Conservation (phyloP, 2,797 vertebrate species). For the Synaphobranchus kaupii region DNA sequence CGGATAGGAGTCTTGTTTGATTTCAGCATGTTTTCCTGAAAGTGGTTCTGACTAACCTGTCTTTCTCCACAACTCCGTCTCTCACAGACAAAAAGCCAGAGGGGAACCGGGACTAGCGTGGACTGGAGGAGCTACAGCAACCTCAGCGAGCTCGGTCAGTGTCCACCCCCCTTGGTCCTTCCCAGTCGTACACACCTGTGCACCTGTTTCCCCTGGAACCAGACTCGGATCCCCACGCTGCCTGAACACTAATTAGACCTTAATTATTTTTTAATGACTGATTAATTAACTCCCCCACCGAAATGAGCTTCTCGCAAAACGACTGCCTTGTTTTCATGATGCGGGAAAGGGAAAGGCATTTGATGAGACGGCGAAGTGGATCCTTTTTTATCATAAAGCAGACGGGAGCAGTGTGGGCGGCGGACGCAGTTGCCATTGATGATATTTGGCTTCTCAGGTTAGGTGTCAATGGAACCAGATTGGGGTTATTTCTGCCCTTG, state of each 20-base stretch:
- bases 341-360: not conserved
- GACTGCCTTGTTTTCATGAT: not conserved
- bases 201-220: not conserved
- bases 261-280: constrained; percentile 24
- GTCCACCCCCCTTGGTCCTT: not conserved
- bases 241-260: not conserved
- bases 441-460: constrained; percentile 55
- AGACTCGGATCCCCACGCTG: not conserved
- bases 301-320: not conserved
- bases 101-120: constrained; percentile 75
- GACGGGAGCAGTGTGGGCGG: constrained; percentile 8
- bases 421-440: constrained; percentile 41
- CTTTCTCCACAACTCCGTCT: constrained; percentile 28
- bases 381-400: not conserved
- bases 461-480: constrained; percentile 49
- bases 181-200: not conserved
- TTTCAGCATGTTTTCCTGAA: not conserved
- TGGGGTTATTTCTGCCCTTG: constrained; percentile 66
- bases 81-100: constrained; percentile 64
- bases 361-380: not conserved
- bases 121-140: constrained; percentile 94
- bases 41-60: not conserved
- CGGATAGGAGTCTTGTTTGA: not conserved
- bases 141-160: constrained; percentile 93
- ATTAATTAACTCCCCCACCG: not conserved